Percentiles rank a stretch among this genome's conserved stretches.
Evolutionary conservation across 2,113 vertebrate species (phyloP).

Genomic region (Anas platyrhynchos): DNA sequence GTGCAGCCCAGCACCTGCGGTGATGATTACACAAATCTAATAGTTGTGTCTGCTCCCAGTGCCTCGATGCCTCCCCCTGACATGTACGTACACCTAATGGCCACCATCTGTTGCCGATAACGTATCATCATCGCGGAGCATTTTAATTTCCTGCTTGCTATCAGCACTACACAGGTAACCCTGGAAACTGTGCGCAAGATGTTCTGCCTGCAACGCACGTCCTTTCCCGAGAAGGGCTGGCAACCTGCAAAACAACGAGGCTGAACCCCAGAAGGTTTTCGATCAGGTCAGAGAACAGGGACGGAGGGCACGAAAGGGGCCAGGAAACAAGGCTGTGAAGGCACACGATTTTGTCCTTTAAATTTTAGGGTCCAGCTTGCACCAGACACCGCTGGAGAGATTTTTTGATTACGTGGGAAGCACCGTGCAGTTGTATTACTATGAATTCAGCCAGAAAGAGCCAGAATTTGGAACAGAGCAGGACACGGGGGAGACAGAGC

Average conservation of each 20-base stretch:
- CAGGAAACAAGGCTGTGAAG: background rate
- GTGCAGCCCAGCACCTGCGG: background rate
- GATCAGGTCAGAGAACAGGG: background rate
- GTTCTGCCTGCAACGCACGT: background rate
- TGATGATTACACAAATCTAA: background rate
- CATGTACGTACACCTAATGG: slow-evolving; percentile 18
- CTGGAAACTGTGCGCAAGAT: slow-evolving; percentile 72
- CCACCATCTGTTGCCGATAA: slow-evolving; percentile 74
- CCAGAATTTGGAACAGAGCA: accelerated
- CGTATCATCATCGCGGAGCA: slow-evolving; percentile 48
- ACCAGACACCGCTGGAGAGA: background rate
- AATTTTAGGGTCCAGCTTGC: background rate
- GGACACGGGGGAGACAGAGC: background rate
- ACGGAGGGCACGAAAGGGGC: accelerated
- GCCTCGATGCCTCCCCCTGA: slow-evolving; percentile 59
- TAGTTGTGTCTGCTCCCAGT: background rate
- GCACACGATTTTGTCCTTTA: background rate
- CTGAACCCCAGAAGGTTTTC: background rate
- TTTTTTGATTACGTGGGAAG: background rate
- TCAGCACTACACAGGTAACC: slow-evolving; percentile 79
- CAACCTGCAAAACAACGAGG: background rate
- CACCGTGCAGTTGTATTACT: accelerated
- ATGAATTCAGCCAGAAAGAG: background rate
- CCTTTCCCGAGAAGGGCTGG: background rate
- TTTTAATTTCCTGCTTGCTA: slow-evolving; percentile 86